Percentiles rank a stretch among this genome's conserved stretches.
Evolutionary conservation across 2,113 vertebrate genomes (phyloP).

Genomic region (Nansenia antarctica): DNA sequence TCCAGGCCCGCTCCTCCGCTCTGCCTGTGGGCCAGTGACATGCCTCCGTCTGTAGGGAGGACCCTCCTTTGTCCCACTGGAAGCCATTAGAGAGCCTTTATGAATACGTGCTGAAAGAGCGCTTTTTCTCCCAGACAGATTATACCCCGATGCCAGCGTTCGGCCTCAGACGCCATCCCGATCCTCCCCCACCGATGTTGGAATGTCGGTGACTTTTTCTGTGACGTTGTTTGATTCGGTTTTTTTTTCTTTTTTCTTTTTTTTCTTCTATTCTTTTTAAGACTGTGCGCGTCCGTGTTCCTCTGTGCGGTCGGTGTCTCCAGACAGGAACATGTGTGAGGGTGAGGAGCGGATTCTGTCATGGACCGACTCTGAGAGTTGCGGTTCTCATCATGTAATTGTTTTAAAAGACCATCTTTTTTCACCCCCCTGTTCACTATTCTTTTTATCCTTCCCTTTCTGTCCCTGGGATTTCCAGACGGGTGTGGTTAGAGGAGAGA

Average conservation of each 20-base stretch:
- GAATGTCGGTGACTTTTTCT: background rate
- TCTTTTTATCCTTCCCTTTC: too few species aligned
- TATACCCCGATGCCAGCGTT: slow-evolving; percentile 43
- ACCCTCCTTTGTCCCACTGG: slow-evolving; percentile 67
- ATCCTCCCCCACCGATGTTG: slow-evolving; percentile 32
- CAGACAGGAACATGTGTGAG: slow-evolving; percentile 5
- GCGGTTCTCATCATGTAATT: background rate
- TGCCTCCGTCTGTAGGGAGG: slow-evolving; percentile 66
- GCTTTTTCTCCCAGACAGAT: slow-evolving; percentile 53
- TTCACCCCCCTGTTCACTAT: too few species aligned
- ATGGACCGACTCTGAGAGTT: background rate
- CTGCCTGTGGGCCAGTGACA: slow-evolving; percentile 69
- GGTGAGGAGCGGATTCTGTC: background rate
- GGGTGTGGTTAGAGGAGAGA: slow-evolving; percentile 12
- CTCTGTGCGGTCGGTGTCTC: background rate
- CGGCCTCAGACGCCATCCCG: slow-evolving; percentile 37
- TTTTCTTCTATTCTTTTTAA: background rate
- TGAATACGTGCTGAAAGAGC: slow-evolving; percentile 74
- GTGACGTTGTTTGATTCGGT: slow-evolving; percentile 18
- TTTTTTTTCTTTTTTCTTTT: slow-evolving; percentile 12
- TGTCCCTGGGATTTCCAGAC: background rate
- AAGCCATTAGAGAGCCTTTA: slow-evolving; percentile 79
- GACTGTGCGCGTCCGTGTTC: background rate
- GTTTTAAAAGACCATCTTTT: slow-evolving; percentile 6
- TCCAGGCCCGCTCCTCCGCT: slow-evolving; percentile 32